phyloP scores from a whole-genome alignment of 2,113 vertebrate species.

The Micronycteris hirsuta region DNA sequence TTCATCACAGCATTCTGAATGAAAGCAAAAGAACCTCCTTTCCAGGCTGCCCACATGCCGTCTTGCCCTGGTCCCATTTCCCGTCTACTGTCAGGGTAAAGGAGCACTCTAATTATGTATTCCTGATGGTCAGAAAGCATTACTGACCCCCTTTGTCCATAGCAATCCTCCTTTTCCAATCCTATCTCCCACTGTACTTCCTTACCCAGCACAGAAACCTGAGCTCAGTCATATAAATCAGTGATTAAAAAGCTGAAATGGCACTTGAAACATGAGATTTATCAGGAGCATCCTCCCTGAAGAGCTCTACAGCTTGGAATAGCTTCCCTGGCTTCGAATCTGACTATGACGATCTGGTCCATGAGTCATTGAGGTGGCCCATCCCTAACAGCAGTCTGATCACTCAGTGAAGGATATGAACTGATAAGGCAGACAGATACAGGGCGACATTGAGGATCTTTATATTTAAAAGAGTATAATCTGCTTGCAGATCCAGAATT shows the following conservation, averaged over 20 bases:
- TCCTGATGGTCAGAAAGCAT: neutral
- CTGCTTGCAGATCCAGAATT: neutral
- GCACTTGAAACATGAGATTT: neutral
- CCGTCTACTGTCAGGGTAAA: neutral
- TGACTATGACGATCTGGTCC: neutral
- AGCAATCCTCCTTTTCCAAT: neutral
- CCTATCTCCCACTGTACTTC: neutral
- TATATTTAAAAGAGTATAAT: neutral
- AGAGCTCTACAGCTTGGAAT: neutral
- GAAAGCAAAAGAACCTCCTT: neutral
- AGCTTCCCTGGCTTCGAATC: neutral
- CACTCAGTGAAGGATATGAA: neutral
- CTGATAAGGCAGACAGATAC: neutral
- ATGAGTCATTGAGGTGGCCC: neutral
- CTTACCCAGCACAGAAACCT: neutral
- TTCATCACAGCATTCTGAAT: neutral
- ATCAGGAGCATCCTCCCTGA: neutral
- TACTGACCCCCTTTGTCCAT: neutral
- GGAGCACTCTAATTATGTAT: neutral
- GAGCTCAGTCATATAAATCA: neutral
- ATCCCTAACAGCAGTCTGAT: neutral
- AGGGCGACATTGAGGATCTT: neutral
- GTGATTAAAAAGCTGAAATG: neutral
- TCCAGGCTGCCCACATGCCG: neutral
- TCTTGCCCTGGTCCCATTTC: neutral